These are phyloP conservation scores for Eilema caniola DNA, from an alignment of 2,888 invertebrate species.

Conservation along the genomic window DNA sequence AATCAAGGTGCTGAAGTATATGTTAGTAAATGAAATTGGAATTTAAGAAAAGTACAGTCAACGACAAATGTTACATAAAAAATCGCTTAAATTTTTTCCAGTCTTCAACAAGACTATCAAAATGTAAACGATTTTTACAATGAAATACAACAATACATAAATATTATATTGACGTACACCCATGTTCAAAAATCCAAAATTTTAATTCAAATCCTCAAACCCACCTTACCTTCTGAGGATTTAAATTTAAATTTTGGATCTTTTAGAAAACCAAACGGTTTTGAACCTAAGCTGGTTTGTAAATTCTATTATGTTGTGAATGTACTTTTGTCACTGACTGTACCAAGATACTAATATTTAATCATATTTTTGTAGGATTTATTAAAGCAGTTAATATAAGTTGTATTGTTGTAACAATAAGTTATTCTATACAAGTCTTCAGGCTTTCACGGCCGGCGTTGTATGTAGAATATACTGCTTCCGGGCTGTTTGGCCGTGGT, in stretches of 20 bases:
- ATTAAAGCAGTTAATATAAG: background rate
- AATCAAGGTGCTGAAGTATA: conserved; percentile 88
- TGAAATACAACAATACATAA: too few species aligned
- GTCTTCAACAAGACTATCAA: too few species aligned
- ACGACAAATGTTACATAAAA: background rate
- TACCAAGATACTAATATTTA: background rate
- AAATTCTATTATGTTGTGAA: background rate
- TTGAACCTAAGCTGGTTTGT: background rate
- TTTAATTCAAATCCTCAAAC: too few species aligned
- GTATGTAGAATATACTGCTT: too few species aligned
- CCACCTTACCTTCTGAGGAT: too few species aligned
- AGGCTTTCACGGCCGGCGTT: too few species aligned
- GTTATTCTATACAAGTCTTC: too few species aligned
- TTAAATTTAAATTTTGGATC: too few species aligned
- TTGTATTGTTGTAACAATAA: background rate
- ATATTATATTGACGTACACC: background rate
- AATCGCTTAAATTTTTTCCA: background rate
- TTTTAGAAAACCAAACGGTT: too few species aligned
- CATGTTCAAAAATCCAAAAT: too few species aligned
- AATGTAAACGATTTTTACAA: too few species aligned
- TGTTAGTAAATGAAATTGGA: conserved; percentile 29
- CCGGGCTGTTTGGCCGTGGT: too few species aligned
- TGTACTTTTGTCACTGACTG: background rate
- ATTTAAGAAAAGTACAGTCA: background rate
- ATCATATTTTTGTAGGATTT: background rate